These are phyloP conservation scores for Acleris sparsana DNA, from an alignment of 2,888 invertebrate genomes.

Conservation along the genomic window DNA sequence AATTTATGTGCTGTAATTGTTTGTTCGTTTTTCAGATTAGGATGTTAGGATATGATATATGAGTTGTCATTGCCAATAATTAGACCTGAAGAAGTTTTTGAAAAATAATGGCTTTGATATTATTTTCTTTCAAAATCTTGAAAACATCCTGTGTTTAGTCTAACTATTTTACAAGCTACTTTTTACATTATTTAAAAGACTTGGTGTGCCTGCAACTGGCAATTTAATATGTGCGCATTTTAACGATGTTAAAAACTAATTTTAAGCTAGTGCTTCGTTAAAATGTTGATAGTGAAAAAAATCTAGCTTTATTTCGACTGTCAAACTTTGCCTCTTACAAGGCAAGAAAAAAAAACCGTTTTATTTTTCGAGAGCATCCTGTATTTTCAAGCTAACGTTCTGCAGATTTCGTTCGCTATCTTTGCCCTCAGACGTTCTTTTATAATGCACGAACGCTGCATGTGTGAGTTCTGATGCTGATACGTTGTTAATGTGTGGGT, in stretches of 20 bases:
- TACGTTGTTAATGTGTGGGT: constrained; percentile 2
- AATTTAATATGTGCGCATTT: too few species aligned
- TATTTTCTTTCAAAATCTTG: too few species aligned
- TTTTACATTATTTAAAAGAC: too few species aligned
- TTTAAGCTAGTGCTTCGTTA: too few species aligned
- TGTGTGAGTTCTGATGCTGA: constrained; percentile 38
- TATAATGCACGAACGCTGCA: constrained; percentile 60
- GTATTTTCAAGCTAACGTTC: constrained; percentile 37
- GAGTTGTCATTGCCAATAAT: background rate
- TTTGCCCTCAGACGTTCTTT: constrained; percentile 56
- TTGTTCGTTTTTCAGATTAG: constrained; percentile 46
- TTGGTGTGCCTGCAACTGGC: too few species aligned
- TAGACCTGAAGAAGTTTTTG: background rate
- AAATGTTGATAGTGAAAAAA: too few species aligned
- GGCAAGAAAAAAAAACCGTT: too few species aligned
- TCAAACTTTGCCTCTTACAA: too few species aligned
- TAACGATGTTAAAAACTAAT: too few species aligned
- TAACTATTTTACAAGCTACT: too few species aligned
- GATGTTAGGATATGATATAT: constrained; percentile 18
- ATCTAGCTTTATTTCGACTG: too few species aligned
- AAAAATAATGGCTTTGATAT: background rate
- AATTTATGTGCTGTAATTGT: constrained; percentile 64
- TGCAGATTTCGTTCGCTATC: constrained; percentile 67
- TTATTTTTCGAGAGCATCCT: constrained; percentile 16
- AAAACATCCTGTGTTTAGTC: too few species aligned